Evolutionary conservation across 2,888 invertebrate species (phyloP), one percentile per base, ranked within the genome.

Genomic region (Cantharis rufa): DNA sequence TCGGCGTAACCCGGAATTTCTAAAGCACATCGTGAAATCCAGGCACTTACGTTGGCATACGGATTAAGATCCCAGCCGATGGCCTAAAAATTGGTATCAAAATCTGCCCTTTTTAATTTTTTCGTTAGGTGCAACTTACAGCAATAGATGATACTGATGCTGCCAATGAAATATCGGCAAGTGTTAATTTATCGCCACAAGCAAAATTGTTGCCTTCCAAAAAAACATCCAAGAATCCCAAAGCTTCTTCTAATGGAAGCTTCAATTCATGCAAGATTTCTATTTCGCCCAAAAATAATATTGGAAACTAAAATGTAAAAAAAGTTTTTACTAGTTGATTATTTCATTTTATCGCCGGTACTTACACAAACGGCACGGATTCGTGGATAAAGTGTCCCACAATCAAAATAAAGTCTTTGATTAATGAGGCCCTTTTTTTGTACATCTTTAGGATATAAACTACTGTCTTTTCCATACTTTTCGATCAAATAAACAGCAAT

Each of bases 311-410:
- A 88, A 88, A 73, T 24, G 24, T 24, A 9, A 5, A 9, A 24
- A 9, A 24, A 24, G 24, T 9, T 9, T 24, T 24, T 24, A 24
- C 1, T 9, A 7, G 24, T 24, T 24, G 24, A 24, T 9, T 24
- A 9, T 27, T 13, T 11, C 15, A 15, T 10, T 15, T 18, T 62
- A 71, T 9, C 10, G 18, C 3, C 15, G 61, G 15, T 75, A 85
- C 91, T 87, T 89, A 92, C 93, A 85, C 90, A 91, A 83, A 92
- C 92, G 24, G 90, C 91, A 79, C 92, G 89, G 78, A 93, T 91
- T 83, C 91, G 89, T n/a, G 91, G 90, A 84, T 91, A 92, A 68
- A 93, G 86, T 21, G 90, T 89, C 0, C 92, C 91, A 82, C 90
- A 89, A 86, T 93, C 92, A 83, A 93, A 93, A 82, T 91, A 91